Evolutionary conservation across 2,888 invertebrate genomes (phyloP), one percentile per base, ranked within the genome.

Genomic region (Scaptomyza polygonia): DNA sequence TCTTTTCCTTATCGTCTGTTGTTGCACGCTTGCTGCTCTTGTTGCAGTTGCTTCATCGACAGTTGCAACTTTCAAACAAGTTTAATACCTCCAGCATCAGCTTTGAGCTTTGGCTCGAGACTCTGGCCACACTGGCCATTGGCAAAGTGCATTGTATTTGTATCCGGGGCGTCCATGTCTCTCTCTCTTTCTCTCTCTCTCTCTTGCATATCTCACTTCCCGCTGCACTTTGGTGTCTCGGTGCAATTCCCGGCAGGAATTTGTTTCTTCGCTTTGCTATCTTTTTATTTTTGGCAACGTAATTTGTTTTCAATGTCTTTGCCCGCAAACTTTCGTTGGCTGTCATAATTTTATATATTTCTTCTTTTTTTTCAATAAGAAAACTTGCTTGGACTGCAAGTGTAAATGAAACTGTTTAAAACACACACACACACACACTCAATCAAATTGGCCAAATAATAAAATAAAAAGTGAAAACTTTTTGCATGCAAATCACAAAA

Each of bases 51-150:
- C 48, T 43, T 52, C 72, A 58, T 67, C 63, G 71, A 64, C 81
- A 70, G 79, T 81, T 77, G 81, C 81, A 82, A 82, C 84, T 82
- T 82, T 82, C 82, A 82, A 82, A 82, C 82, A 79, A 81, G 82
- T 82, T 82, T 82, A 71, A 75, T 70, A 66, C 72, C 57, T 48
- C 59, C 51, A 66, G 61, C 53, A 36, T n/a, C 44, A 39, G 30
- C 40, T 25, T 25, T 5, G 39, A 34, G 61, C 59, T 53, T 5
- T 32, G 54, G 44, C 54, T 39, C 11, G 18, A 44, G 44, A 21
- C 48, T 47, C 48, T 47, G 21, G 21, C 21, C 21, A 21, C 21
- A 21, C 54, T 49, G 62, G 44, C 67, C 73, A 67, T 9, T 57
- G 72, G 54, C 73, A 70, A 72, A 71, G 71, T 71, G 72, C 63